Base-by-base conservation (phyloP, 2,888 invertebrate species). In the Macroteleia sp. region DNA sequence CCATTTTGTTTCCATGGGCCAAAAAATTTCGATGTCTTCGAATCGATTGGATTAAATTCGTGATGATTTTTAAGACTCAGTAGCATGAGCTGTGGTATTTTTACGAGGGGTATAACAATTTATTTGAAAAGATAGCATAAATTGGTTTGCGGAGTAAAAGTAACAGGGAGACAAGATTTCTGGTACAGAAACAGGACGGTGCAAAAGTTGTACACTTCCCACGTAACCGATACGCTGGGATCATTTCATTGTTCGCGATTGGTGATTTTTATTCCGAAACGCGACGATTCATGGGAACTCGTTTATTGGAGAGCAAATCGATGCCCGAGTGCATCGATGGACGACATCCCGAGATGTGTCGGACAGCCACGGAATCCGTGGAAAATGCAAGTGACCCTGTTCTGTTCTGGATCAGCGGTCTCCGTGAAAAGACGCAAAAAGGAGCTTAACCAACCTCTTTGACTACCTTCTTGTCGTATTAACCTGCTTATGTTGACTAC, bases 221-320 rank as follows among this genome's bases (percentile, higher is more conserved):
- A 74, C 74, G 74, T 74, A 67, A 66, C 66, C 74, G 74, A 74
- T 74, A 67, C 76, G 64, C 57, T 54, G 46, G 67, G 74, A 74
- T 66, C 66, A 54, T 66, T 74, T 77, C 70, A 77, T 70, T 77
- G 77, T 77, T 77, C 70, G 64, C 70, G 77, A 70, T 59, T 50
- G 64, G 52, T 59, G 41, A 75, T 71, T 69, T 70, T 77, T 64
- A 64, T 66, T 71, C 61, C 67, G 56, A 67, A 77, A 69, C 62
- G 66, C 70, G 56, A 56, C 71, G 77, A 77, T 73, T 67, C 77
- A 67, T 73, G 77, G 69, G 77, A 77, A 77, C 77, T 70, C 62
- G 67, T 62, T 69, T 34, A 36, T 17, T 57, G 22, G 39, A 50
- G 61, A 75, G 67, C 69, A 75, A 75, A 75, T 75, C 75, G 75